Percentiles rank a stretch among this genome's conserved stretches.
phyloP scores from a whole-genome alignment of 2,113 vertebrate genomes.

The Machaerirhynchus nigripectus region DNA sequence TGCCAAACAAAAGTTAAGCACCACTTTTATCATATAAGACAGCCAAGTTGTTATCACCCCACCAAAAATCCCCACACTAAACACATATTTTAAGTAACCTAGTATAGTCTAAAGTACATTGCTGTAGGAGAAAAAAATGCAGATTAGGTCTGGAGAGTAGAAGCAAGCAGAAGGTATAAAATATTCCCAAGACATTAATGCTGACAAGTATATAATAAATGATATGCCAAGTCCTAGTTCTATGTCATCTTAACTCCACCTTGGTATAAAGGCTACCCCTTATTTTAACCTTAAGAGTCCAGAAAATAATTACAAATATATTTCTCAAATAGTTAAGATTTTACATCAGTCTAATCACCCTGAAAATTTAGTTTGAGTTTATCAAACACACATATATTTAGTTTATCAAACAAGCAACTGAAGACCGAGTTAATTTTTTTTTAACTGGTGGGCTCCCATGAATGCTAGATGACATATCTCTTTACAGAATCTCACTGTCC shows the following conservation, averaged over 20 bases:
- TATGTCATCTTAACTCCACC: background rate
- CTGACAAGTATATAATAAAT: background rate
- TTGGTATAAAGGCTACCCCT: accelerated
- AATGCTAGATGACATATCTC: background rate
- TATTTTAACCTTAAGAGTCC: background rate
- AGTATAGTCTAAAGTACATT: background rate
- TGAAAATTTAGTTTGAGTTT: background rate
- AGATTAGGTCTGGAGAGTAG: background rate
- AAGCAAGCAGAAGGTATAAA: background rate
- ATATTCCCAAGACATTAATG: background rate
- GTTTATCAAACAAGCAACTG: background rate
- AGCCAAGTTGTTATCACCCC: background rate
- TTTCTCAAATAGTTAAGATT: background rate
- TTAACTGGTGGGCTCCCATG: background rate
- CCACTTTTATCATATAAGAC: background rate
- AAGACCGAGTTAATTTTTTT: background rate
- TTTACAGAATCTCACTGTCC: background rate
- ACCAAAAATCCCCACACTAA: background rate
- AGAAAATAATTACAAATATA: background rate
- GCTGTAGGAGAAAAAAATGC: background rate
- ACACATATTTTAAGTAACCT: background rate
- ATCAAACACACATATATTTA: background rate
- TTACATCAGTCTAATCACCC: background rate
- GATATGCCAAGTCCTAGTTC: background rate
- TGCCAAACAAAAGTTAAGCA: background rate